A percentile compares a stretch with the other conserved stretches of the same genome.
phyloP scores from a whole-genome alignment of 2,113 vertebrate species.

The Halichoerus grypus region DNA sequence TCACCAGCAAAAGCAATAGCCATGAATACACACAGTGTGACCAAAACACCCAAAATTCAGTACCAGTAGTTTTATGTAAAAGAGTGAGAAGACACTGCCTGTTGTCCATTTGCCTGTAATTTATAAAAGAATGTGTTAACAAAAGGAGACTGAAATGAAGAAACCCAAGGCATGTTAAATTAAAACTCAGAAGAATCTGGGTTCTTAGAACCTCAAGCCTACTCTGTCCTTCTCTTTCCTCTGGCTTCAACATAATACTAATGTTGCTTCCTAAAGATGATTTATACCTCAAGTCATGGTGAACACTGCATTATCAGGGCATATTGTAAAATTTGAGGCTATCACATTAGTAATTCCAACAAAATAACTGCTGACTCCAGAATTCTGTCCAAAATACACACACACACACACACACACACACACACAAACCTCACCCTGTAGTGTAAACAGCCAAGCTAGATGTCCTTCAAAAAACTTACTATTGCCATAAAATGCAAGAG shows the following conservation, averaged over 20 bases:
- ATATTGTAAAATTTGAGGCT: not conserved
- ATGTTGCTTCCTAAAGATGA: not conserved
- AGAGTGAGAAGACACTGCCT: not conserved
- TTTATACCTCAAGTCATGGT: not conserved
- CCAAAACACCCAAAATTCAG: not conserved
- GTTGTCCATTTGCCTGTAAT: not conserved
- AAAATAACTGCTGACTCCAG: not conserved
- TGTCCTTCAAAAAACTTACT: not conserved
- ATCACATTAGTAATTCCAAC: not conserved
- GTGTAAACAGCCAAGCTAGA: not conserved
- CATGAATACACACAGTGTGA: not conserved
- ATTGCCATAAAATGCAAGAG: conserved; percentile 57
- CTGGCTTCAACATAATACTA: not conserved
- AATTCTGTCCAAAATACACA: conserved; percentile 33
- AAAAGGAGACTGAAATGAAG: not conserved
- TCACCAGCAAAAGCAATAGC: not conserved
- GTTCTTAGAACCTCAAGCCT: not conserved
- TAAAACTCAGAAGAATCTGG: not conserved
- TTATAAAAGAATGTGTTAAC: not conserved
- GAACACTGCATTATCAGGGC: not conserved
- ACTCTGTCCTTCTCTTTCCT: not conserved
- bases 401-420: not conserved
- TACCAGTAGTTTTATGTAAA: not conserved
- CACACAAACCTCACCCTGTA: not conserved
- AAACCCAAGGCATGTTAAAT: not conserved